phyloP scores from a whole-genome alignment of 2,888 invertebrate genomes.

The Coelinius sp. region DNA sequence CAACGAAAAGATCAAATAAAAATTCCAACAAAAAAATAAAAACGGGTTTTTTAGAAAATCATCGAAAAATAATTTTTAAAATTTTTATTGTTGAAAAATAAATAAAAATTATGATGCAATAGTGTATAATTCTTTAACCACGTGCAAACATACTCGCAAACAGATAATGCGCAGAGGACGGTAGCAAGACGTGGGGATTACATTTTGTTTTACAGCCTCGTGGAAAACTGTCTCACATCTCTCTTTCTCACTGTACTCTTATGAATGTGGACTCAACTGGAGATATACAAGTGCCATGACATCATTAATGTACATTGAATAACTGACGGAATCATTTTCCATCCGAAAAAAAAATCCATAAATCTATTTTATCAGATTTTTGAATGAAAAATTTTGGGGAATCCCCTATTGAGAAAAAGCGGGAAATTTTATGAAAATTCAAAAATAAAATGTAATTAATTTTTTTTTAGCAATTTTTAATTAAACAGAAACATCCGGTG shows the following conservation, averaged over 20 bases:
- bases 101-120: too few relatives aligned
- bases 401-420: too few relatives aligned
- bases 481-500: conserved; percentile 7
- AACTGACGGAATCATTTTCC: too few relatives aligned
- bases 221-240: conserved; percentile 67
- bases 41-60: too few relatives aligned
- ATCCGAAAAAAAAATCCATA: too few relatives aligned
- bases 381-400: too few relatives aligned
- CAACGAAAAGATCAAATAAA: background rate
- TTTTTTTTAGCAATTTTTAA: too few relatives aligned
- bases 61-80: too few relatives aligned
- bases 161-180: conserved; percentile 61
- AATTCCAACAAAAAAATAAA: background rate
- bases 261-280: conserved; percentile 15
- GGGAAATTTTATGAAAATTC: too few relatives aligned
- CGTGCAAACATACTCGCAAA: conserved; percentile 57
- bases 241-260: background rate
- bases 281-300: conserved; percentile 3
- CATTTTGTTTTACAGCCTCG: conserved; percentile 68
- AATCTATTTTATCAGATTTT: too few relatives aligned
- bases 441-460: conserved; percentile 5
- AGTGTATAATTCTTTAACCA: conserved; percentile 21
- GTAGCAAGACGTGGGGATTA: conserved; percentile 68
- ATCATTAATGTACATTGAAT: too few relatives aligned
- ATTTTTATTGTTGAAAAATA: too few relatives aligned